Evolutionary conservation across 2,888 invertebrate genomes (phyloP), one percentile per base, ranked within the genome.

Genomic region (Phortica magna): DNA sequence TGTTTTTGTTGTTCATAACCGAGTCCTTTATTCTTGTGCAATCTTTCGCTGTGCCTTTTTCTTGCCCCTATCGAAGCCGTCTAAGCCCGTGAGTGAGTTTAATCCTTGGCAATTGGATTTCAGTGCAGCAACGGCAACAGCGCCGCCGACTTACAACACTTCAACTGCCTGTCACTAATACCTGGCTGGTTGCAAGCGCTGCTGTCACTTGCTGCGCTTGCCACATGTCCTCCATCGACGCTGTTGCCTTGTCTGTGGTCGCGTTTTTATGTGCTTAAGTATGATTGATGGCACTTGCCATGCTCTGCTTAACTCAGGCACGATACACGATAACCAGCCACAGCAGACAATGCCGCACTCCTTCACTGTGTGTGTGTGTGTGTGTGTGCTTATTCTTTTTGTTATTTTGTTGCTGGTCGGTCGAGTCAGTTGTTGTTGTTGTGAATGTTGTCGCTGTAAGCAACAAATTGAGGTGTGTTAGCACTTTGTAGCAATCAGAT

Each of bases 231-330:
- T 14, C 22, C 31, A 41, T n/a, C 43, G 65, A 59, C 68, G 41
- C 48, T 14, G 22, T 42, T n/a, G 53, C 6, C 4, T 7, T 70
- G 79, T 64, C 61, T 42, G 76, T 48, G 73, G 59, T 12, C 74
- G 43, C 72, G 67, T 75, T 17, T 41, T 53, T 77, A 22, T 78
- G 74, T 76, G 70, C 41, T 41, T 88, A 85, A 85, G 83, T 88
- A 85, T 85, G 85, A 85, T 85, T 87, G 85, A 85, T 85, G 85
- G 79, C 80, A 82, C 85, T 85, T 87, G 87, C 17, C 9, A 19
- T 17, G 59, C n/a, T 59, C 48, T 59, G 59, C 59, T n/a, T 59
- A 14, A 17, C 22, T 48, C 48, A 48, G 48, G 5, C 48, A 48
- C 48, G 48, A 48, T 14, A 48, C 48, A 64, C 64, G 39, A 64